Percentiles rank a stretch among this genome's conserved stretches.
phyloP scores from a whole-genome alignment of 1,140 invertebrate genomes.

The Apolygus lucorum region DNA sequence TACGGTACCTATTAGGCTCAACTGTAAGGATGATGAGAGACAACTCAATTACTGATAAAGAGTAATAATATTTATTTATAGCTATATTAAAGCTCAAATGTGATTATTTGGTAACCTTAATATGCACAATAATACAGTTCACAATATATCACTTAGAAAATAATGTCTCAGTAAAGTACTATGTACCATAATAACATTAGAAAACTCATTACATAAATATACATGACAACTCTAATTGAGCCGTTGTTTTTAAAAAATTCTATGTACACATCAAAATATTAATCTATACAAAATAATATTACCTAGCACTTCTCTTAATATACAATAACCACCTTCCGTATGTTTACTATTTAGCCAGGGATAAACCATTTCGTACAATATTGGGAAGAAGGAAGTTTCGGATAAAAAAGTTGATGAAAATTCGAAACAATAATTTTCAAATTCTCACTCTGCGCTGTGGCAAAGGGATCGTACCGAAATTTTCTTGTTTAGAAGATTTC shows the following conservation, averaged over 20 bases:
- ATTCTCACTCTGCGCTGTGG: too few relatives aligned
- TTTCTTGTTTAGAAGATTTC: too few relatives aligned
- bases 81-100: constrained; percentile 27
- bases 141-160: constrained; percentile 13
- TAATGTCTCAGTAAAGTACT: constrained; percentile 14
- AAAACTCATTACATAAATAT: neutral
- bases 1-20: too few relatives aligned
- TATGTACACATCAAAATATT: neutral
- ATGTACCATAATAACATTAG: neutral
- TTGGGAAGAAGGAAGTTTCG: too few relatives aligned
- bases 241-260: neutral
- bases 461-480: too few relatives aligned
- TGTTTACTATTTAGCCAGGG: too few relatives aligned
- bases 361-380: too few relatives aligned
- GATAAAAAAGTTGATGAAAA: too few relatives aligned
- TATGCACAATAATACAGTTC: constrained; percentile 17
- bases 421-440: too few relatives aligned
- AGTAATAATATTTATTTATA: constrained; percentile 12
- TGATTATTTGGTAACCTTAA: constrained; percentile 26
- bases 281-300: neutral
- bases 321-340: too few relatives aligned
- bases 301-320: too few relatives aligned
- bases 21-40: too few relatives aligned
- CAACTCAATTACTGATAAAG: neutral
- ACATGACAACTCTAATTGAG: neutral